Evolutionary conservation across 2,888 invertebrate species (phyloP), one percentile per base, ranked within the genome.

Genomic region (Rambutsinella grinnellia): DNA sequence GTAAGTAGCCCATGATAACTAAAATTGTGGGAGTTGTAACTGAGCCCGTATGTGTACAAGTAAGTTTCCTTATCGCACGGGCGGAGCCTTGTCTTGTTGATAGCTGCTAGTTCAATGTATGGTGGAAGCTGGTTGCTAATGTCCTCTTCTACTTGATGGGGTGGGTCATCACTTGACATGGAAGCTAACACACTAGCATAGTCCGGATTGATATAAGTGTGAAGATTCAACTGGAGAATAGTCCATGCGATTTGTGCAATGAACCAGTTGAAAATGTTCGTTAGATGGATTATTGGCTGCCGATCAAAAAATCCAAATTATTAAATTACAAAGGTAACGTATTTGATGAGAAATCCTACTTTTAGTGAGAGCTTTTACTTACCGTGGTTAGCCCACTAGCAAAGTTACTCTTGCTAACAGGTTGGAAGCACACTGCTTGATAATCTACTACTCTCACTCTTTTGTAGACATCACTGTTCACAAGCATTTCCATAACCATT

Each of bases 401-500:
- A 78, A 79, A 81, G 69, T 76, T 84, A 8, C 78, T 62, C 46
- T 80, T 81, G 6, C 75, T 53, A 13, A 78, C 78, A 24, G 84
- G 84, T 72, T 92, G 90, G 84, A 94, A 93, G 85, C 96, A 96
- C 49, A 93, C 90, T 0, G 95, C 96, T 87, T 96, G 96, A 85
- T 95, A 95, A 85, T 96, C 96, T 83, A 93, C 93, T 0, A 96
- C 92, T 0, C 92, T 91, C 1, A 96, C 92, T 86, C 94, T 93
- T 85, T 94, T 94, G 87, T 95, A 96, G 85, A 96, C 95, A 79
- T 93, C 90, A 85, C 95, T 95, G 85, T 96, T 94, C 0, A 96
- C 95, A 65, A 83, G 61, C 83, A 83, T 83, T 60, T 96, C 95
- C 95, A 96, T 95, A 78, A 96, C 95, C 15, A 95, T 95, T 21